phyloP scores from a whole-genome alignment of 2,888 invertebrate genomes.

The Perdita meconis region DNA sequence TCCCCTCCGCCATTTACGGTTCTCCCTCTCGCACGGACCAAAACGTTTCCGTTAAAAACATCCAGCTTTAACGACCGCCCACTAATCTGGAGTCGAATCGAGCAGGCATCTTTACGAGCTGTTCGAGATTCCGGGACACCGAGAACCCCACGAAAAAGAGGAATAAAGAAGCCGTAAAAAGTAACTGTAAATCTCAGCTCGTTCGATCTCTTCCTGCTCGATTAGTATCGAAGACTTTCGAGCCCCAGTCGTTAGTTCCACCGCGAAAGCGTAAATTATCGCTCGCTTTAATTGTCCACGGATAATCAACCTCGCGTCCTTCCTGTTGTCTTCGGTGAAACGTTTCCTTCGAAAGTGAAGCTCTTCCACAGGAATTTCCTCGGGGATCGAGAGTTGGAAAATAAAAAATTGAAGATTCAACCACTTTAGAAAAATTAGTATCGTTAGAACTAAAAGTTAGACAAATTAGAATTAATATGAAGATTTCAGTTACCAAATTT shows the following conservation, averaged over 20 bases:
- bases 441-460: too few species aligned
- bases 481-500: too few species aligned
- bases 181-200: constrained; percentile 51
- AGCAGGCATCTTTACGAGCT: constrained; percentile 46
- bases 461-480: too few species aligned
- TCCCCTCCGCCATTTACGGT: too few species aligned
- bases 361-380: background rate
- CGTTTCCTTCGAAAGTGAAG: constrained; percentile 43
- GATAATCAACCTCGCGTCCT: constrained; percentile 46
- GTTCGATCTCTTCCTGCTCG: constrained; percentile 37
- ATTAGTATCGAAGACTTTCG: constrained; percentile 41
- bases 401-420: too few species aligned
- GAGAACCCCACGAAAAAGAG: too few species aligned
- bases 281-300: constrained; percentile 55
- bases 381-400: background rate
- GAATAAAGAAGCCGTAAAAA: constrained; percentile 46
- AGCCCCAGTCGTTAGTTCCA: constrained; percentile 47
- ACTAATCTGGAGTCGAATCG: constrained; percentile 24
- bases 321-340: constrained; percentile 21
- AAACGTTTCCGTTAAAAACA: background rate
- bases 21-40: too few species aligned
- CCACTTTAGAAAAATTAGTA: too few species aligned
- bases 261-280: constrained; percentile 36
- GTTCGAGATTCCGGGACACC: background rate
- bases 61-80: constrained; percentile 12